Evolutionary conservation across 2,888 invertebrate genomes (phyloP), one percentile per base, ranked within the genome.

Genomic region (Drosophila hamatofila): DNA sequence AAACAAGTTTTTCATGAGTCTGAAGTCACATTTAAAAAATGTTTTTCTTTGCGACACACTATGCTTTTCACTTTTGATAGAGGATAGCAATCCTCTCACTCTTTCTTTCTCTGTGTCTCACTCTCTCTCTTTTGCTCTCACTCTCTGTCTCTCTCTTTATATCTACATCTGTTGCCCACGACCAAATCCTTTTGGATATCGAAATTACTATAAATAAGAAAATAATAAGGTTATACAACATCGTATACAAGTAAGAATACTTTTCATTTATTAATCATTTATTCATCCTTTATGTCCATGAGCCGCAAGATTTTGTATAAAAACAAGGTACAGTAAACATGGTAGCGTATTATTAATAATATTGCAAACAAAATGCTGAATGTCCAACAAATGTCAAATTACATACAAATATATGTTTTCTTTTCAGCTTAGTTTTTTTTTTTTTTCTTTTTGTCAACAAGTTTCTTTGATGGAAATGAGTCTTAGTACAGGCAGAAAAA

Each of bases 401-500:
- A 25, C 8, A 18, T 39, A 18, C 11, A 23, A 16, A 35, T n/a
- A 25, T 23, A 1, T 18, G 23, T 39, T 35, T 23, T 25, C 9
- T 39, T 12, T 49, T 25, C 33, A 14, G 35, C 14, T 44, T 46
- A 27, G 5, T 6, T 25, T 14, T 21, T 5, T 11, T 9, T 14
- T 7, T 41, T 18, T 8, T 3, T 1, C 8, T 39, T 25, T 54
- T 55, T 25, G 39, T n/a, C 11, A 30, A 3, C 3, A 41, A 27
- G 18, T 42, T 42, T 30, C 27, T 41, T 23, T 33, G 21, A 62
- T 51, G 49, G 14, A 61, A 63, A 42, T 60, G 63, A 37, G 68
- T 52, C 61, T 58, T 65, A 64, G 65, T 61, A 68, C 55, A 60
- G 37, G 44, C 75, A 67, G 70, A 52, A 72, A 72, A 80, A 67